Base-by-base conservation (phyloP, 2,113 vertebrate genomes). In the Hystrix cristata region DNA sequence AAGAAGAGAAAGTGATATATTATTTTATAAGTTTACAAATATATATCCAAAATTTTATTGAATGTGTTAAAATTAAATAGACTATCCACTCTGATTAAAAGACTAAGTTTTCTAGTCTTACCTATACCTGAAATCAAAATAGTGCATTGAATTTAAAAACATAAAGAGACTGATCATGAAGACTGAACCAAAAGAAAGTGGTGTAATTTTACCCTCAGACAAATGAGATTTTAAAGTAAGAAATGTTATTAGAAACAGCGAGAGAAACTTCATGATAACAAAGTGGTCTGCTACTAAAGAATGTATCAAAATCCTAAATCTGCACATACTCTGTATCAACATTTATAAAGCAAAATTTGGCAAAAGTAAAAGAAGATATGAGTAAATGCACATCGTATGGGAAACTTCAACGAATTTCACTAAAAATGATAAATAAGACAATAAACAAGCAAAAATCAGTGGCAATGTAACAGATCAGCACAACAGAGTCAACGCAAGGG, bases 291-390 rank as follows among this genome's bases (percentile, higher is more conserved):
- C 25, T 76, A 7, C 14, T 71, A 59, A 60, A 9, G 12, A 71
- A 29, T 48, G 19, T 27, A 71, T 76, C 34, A 82, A 74, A 84
- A 89, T 69, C 89, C 55, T 71, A 89, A 95, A 89, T 86, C 53
- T 71, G 8, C 23, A 71, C 55, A 23, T 25, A 51, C 18, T 94
- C n/a, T 53, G 23, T 29, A 62, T 62, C 16, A 48, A 83, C 82
- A 79, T 72, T 51, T 51, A 60, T 72, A 59, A 65, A 74, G 43
- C 43, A 81, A 29, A 86, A 88, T 25, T 0, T 51, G 51, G 51
- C 21, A 21, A 15, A 59, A 71, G 25, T 87, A 5, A 81, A 79
- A 65, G 46, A 7, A 89, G 23, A 74, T 48, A 55, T 3, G 29
- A 43, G 19, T 0, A 90, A 87, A 83, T 83, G 29, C 76, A 87